These are phyloP conservation scores for Alviniconcha marisindica DNA, from an alignment of 1,140 invertebrate genomes.

Conservation along the genomic window DNA sequence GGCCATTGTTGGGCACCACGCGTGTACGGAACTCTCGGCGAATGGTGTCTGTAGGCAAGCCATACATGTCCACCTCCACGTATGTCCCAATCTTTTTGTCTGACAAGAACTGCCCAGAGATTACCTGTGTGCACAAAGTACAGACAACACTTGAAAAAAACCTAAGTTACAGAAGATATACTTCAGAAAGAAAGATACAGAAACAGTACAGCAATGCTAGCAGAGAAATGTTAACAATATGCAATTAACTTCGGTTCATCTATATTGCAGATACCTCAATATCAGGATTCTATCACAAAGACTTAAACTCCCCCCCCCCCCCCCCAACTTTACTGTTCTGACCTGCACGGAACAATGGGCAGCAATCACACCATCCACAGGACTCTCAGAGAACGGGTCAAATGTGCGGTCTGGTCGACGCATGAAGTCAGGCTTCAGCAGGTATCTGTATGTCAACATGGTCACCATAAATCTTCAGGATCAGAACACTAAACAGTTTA, in stretches of 20 bases:
- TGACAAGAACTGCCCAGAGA: conserved; percentile 99
- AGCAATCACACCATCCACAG: conserved; percentile 99
- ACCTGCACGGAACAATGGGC: conserved; percentile 98
- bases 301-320: too few species aligned
- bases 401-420: conserved; percentile 95
- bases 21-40: conserved; percentile 98
- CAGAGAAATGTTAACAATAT: too few species aligned
- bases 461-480: conserved; percentile 16
- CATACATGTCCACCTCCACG: conserved; percentile 99
- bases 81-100: conserved; percentile 99
- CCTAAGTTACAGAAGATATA: too few species aligned
- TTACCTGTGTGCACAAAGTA: conserved; percentile 82
- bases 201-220: too few species aligned
- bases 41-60: conserved; percentile 98
- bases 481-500: too few species aligned
- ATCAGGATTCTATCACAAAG: too few species aligned
- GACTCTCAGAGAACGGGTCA: conserved; percentile 99
- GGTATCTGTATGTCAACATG: conserved; percentile 82
- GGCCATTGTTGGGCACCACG: conserved; percentile 95
- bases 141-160: too few species aligned
- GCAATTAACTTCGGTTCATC: too few species aligned
- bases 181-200: too few species aligned
- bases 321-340: too few species aligned
- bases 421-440: conserved; percentile 99
- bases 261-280: too few species aligned